Evolutionary conservation across 92 coral and sea anemone species (phyloP).

Genomic region (Palythoa grandis): DNA sequence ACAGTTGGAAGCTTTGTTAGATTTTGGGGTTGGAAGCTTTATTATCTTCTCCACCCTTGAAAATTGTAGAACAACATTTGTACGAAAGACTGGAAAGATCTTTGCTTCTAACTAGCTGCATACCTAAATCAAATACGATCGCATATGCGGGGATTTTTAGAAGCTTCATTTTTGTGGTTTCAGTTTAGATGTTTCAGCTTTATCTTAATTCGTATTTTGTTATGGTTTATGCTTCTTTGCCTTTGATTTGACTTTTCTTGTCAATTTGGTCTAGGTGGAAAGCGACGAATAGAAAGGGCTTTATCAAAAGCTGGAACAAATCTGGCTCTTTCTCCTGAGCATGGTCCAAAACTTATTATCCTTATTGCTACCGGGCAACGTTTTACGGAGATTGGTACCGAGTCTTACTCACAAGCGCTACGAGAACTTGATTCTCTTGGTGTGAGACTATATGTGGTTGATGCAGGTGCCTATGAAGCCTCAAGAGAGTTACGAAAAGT

Average conservation of each 20-base stretch:
- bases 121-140: too few species aligned
- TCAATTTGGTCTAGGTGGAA: slow-evolving; percentile 57
- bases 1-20: too few species aligned
- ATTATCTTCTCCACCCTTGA: too few species aligned
- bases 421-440: slow-evolving; percentile 64
- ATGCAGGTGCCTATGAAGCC: slow-evolving; percentile 62
- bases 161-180: too few species aligned
- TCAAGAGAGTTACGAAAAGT: slow-evolving; percentile 46
- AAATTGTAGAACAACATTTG: too few species aligned
- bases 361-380: slow-evolving; percentile 47
- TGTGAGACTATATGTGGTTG: slow-evolving; percentile 67
- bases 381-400: slow-evolving; percentile 39
- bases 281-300: slow-evolving; percentile 66
- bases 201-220: too few species aligned
- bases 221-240: too few species aligned
- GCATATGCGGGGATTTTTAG: too few species aligned
- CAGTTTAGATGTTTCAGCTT: too few species aligned
- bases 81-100: too few species aligned
- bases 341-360: slow-evolving; percentile 46
- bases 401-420: slow-evolving; percentile 21
- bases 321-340: slow-evolving; percentile 21
- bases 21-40: too few species aligned
- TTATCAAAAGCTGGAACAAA: slow-evolving; percentile 47
- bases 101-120: too few species aligned
- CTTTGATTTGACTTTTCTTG: neutral